Base-by-base conservation (phyloP, 2,113 vertebrate genomes). In the Phyllopteryx taeniolatus region DNA sequence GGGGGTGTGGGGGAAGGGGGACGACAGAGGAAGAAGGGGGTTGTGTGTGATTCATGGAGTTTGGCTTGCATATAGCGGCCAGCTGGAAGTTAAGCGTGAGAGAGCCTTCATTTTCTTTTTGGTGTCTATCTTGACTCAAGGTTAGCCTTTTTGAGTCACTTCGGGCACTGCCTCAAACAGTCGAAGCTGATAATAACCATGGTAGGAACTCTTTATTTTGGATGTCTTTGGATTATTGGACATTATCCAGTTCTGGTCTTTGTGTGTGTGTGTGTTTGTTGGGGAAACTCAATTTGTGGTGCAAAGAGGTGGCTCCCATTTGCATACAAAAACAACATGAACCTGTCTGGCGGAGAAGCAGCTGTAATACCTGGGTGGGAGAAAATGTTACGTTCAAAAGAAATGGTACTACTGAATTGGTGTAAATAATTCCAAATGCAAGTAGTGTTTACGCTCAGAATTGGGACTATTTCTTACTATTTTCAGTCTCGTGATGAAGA, bases 111-210 rank as follows among this genome's bases (percentile, higher is more conserved):
- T 77, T 91, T 88, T 80, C 84, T 86, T 79, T 27, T 81, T 80
- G 72, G 4, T 62, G n/a, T 67, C 20, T 44, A 46, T 39, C 68
- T 86, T 88, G 84, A 91, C 75, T 89, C 86, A 91, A 79, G 35
- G 51, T 75, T 76, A 42, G 64, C 54, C 74, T 79, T n/a, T 85
- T 71, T 66, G 70, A 81, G 79, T 80, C 67, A 57, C 43, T 46
- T 83, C 70, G 72, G 22, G 8, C 35, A 19, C 20, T 89, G 85
- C 88, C 65, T 82, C 82, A 81, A 71, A 59, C 31, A 53, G 22
- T 46, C 42, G 46, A 33, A 33, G 4, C 33, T 67, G 49, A 27
- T 74, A 57, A 73, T 57, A 72, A 61, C 42, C 68, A 61, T 20
- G 11, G 57, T 27, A 62, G 46, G 22, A 77, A 59, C 57, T 68